These are phyloP conservation scores for Ciona savignyi DNA, from an alignment of 23 tunicate species.

Conservation along the genomic window DNA sequence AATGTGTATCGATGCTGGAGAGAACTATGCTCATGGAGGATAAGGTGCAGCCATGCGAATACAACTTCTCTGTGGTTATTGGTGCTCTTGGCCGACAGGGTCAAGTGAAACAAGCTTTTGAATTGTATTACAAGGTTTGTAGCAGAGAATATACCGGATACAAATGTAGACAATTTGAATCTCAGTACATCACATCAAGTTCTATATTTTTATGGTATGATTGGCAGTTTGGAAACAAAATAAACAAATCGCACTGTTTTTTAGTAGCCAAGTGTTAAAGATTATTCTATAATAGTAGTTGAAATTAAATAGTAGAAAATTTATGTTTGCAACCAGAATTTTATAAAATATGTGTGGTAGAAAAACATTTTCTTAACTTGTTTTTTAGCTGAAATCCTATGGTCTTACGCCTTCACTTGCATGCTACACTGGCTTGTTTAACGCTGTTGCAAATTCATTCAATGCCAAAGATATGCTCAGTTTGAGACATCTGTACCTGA, in stretches of 20 bases:
- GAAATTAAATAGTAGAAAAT: neutral
- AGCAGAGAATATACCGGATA: neutral
- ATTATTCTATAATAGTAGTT: neutral
- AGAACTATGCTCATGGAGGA: constrained; percentile 54
- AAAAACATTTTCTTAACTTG: neutral
- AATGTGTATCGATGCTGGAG: constrained; percentile 65
- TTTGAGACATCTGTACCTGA: constrained; percentile 8
- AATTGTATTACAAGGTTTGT: constrained; percentile 29
- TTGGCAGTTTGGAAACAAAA: too few relatives aligned
- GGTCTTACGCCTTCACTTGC: constrained; percentile 33
- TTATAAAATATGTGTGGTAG: neutral
- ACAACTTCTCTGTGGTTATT: constrained; percentile 79
- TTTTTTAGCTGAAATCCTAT: constrained; percentile 21
- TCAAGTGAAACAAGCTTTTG: constrained; percentile 38
- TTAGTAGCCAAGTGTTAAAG: neutral
- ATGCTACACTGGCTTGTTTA: constrained; percentile 64
- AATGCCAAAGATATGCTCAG: constrained; percentile 4
- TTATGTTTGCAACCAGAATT: too few relatives aligned
- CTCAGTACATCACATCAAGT: neutral
- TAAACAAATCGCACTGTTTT: too few relatives aligned
- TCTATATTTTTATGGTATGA: too few relatives aligned
- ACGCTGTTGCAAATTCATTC: constrained; percentile 48
- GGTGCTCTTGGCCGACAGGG: constrained; percentile 66
- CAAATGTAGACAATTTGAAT: neutral
- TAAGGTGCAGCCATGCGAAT: constrained; percentile 53